Percentiles rank a stretch among this genome's conserved stretches.
Evolutionary conservation across 1,140 invertebrate genomes (phyloP).

Genomic region (Neodiprion fabricii): DNA sequence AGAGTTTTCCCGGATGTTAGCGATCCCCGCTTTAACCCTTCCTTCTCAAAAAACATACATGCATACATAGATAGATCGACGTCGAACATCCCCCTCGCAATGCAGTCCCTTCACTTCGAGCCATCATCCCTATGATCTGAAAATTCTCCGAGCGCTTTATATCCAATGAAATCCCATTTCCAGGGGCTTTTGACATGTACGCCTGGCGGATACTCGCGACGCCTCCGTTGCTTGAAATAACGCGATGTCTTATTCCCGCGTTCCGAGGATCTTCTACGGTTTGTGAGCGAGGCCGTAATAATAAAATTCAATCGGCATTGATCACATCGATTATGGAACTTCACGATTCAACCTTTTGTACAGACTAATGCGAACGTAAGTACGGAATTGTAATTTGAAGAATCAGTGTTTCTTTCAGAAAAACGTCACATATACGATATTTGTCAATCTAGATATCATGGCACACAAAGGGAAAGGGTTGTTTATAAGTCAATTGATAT

Average conservation of each 20-base stretch:
- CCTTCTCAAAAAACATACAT: no score
- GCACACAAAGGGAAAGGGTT: no score
- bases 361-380: no score
- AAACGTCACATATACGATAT: no score
- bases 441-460: no score
- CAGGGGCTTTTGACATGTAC: neutral
- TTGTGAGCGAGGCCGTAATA: neutral
- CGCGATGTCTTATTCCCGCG: neutral
- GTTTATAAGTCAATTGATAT: no score
- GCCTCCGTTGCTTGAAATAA: neutral
- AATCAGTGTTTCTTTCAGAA: no score
- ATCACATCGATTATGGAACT: neutral
- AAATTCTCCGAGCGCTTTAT: neutral
- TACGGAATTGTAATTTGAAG: no score
- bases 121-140: neutral
- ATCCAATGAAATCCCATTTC: slow-evolving; percentile 6
- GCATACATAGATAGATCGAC: neutral
- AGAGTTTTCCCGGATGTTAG: neutral
- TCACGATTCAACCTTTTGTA: neutral
- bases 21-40: neutral
- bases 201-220: neutral
- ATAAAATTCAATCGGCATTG: neutral
- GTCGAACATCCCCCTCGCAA: neutral
- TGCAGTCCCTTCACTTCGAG: neutral
- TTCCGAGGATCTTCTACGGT: neutral